A percentile compares a stretch with the other conserved stretches of the same genome.
Conservation (phyloP, 1,140 invertebrate genomes). For the Capitella teleta region DNA sequence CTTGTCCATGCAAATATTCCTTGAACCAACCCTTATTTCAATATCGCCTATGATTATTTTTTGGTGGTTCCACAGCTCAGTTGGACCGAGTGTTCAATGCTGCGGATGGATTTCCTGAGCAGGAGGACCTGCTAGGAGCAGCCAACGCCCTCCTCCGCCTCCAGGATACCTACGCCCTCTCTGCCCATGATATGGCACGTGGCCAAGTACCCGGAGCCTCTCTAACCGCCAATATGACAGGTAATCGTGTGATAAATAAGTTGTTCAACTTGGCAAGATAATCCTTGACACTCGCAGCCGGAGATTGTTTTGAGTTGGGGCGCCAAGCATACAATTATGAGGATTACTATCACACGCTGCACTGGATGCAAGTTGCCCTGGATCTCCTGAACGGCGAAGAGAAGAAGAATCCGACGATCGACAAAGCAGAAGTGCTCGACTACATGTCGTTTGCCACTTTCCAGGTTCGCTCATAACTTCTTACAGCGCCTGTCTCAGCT, state of each 20-base stretch:
- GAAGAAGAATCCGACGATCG: neutral
- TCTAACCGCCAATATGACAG: neutral
- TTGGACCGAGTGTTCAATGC: neutral
- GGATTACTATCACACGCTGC: slow-evolving; percentile 84
- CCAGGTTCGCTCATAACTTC: too few relatives aligned
- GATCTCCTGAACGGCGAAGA: slow-evolving; percentile 23
- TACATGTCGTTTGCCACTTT: too few relatives aligned
- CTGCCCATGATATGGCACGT: slow-evolving; percentile 71
- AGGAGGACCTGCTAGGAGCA: slow-evolving; percentile 71
- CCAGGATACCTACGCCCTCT: slow-evolving; percentile 84
- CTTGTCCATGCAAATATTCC: too few relatives aligned
- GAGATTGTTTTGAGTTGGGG: slow-evolving; percentile 93
- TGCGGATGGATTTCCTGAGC: slow-evolving; percentile 24
- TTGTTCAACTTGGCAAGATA: neutral
- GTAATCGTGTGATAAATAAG: neutral
- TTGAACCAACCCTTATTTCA: too few relatives aligned
- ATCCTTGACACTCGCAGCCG: too few relatives aligned
- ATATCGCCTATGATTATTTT: too few relatives aligned
- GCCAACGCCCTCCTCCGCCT: slow-evolving; percentile 79
- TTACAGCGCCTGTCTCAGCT: too few relatives aligned
- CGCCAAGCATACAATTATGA: slow-evolving; percentile 84
- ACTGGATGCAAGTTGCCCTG: slow-evolving; percentile 92
- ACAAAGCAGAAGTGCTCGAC: too few relatives aligned
- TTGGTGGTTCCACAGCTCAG: neutral
- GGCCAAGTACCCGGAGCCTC: too few relatives aligned